Base-by-base conservation (phyloP, 2,888 invertebrate genomes). In the Netelia inedita region DNA sequence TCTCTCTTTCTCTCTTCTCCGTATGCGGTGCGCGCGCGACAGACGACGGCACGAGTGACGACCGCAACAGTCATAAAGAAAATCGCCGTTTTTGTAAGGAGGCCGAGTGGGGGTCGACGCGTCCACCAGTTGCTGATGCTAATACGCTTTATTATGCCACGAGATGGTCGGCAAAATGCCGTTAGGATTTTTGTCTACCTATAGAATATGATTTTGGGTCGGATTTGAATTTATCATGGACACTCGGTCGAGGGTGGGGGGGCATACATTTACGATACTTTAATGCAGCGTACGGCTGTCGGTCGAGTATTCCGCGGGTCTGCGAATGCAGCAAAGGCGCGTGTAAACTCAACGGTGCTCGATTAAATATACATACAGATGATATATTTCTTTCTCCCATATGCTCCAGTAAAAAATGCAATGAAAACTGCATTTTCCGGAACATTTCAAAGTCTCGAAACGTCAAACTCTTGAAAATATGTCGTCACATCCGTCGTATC, bases 81-180 rank as follows among this genome's bases (percentile, higher is more conserved):
- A 63, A 63, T 63, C 19, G 65, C 21, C 57, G 16, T n/a, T 14
- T 41, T 71, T 66, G 57, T 19, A 65, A 41, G n/a, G 28, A 19
- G 23, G 11, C 11, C 14, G 53, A 19, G 61, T 19, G 23, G 8
- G 19, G 65, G 2, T 55, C 57, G 46, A 19, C 75, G 69, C 63
- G 75, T 82, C 81, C 75, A 82, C 81, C 81, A 82, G 81, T 82
- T 82, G 81, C 80, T 80, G 73, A 50, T 11, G 21, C 14, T 11
- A 23, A 68, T 14, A 28, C 28, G 28, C 5, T 28, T 5, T 55
- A 55, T 55, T 55, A 0, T 55, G n/a, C n/a, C 19, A 16, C 55
- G 28, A 28, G 28, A 28, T 28, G 28, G 28, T 57, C 57, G 16
- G 3, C 16, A 6, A n/a, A 57, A 57, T 57, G 9, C 57, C 57